Percentiles rank a stretch among this genome's conserved stretches.
phyloP scores from a whole-genome alignment of 2,113 vertebrate genomes.

The Columba livia region DNA sequence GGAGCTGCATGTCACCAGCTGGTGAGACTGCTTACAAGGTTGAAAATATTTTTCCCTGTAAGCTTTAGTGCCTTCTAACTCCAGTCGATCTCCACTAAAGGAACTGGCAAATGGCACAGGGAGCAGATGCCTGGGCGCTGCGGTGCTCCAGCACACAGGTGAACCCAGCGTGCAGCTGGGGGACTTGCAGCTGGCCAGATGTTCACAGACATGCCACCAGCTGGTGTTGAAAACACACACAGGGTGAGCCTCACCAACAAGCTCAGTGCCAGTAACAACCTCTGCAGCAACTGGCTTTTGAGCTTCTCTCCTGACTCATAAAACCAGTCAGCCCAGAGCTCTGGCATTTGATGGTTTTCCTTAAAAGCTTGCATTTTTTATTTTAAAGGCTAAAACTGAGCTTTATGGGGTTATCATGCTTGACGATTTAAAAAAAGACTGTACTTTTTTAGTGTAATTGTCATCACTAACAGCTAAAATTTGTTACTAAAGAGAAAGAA shows the following conservation, averaged over 20 bases:
- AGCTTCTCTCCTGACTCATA: neutral
- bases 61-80: neutral
- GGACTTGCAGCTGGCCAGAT: conserved; percentile 3
- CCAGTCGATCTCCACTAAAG: rapidly evolving
- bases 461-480: neutral
- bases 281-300: rapidly evolving
- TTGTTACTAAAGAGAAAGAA: neutral
- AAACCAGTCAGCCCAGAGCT: neutral
- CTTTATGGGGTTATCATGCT: neutral
- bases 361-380: neutral
- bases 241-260: neutral
- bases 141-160: neutral
- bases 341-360: neutral
- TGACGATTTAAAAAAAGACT: neutral
- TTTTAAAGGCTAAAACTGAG: neutral
- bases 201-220: neutral
- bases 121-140: neutral
- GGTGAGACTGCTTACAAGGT: no score
- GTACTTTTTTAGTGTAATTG: neutral
- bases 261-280: neutral
- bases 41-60: rapidly evolving
- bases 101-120: neutral
- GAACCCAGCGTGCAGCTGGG: neutral
- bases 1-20: neutral
- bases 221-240: neutral